Evolutionary conservation across 1,140 invertebrate genomes (phyloP), one percentile per base, ranked within the genome.

Genomic region (Laodelphax striatellus): DNA sequence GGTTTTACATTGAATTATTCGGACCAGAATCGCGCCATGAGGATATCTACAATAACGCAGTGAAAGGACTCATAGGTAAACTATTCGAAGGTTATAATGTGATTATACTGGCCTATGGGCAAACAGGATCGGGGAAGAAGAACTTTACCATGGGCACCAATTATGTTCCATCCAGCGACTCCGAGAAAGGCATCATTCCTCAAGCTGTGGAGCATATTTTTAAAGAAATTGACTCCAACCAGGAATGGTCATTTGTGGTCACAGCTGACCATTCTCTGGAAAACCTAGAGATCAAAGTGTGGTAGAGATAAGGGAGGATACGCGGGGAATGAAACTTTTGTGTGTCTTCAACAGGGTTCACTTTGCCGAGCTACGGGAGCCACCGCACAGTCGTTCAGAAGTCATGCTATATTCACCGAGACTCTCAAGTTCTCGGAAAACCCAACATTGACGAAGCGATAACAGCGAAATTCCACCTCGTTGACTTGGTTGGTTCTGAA

Each of bases 401-500:
- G 90, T 58, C 94, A 97, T 75, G 92, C 93, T 0, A 89, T 97
- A 52, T 96, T 96, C 70, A 94, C 92, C 0, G 75, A 97, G 4
- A 77, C 80, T n/a, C 82, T 97, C 46, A 74, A 77, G 22, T 82
- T 87, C 67, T 77, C 80, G 52, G 79, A 80, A 80, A 79, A 55
- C 70, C 73, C 67, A 79, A 86, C 67, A 74, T 77, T 41, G 81
- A 82, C 65, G 76, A 82, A 62, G 79, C 82, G 55, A 88, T 83
- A 28, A 83, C 80, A 6, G 82, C 90, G 0, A 90, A 90, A 69
- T 90, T 93, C 66, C 88, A 92, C 70, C 70, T 94, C 5, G 91
- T 94, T 0, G 94, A 97, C 79, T 76, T 97, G 59, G 94, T 94
- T 43, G 94, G 94, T 0, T 95, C 92, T 6, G 94, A 97, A 71